Evolutionary conservation across 2,888 invertebrate species (phyloP).

Genomic region (Drosophila leonis): DNA sequence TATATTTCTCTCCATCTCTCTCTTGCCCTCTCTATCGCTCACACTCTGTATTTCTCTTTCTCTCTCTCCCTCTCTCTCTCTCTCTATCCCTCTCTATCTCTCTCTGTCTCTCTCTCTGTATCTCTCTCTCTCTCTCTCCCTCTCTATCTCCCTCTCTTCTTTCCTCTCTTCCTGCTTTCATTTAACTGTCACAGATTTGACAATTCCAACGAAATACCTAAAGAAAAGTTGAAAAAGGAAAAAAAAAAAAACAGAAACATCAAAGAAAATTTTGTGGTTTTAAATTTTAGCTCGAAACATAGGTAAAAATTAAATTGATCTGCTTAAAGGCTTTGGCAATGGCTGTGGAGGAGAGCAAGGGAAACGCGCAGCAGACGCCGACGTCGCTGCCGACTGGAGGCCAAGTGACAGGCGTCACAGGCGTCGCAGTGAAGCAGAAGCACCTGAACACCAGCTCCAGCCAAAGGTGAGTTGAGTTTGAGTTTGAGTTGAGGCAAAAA

Average conservation of each 20-base stretch:
- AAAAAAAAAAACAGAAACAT: neutral
- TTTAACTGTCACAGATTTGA: neutral
- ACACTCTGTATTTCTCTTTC: neutral
- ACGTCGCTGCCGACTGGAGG: neutral
- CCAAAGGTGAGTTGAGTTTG: neutral
- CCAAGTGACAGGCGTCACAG: neutral
- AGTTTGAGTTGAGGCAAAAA: neutral
- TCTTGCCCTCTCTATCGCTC: neutral
- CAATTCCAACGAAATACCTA: neutral
- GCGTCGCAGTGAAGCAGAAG: neutral
- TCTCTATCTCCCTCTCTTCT: neutral
- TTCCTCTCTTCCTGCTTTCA: neutral
- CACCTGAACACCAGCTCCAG: neutral
- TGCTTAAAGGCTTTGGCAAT: slow-evolving; percentile 16
- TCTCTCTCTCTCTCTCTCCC: neutral
- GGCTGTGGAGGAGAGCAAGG: slow-evolving; percentile 12
- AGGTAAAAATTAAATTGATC: slow-evolving; percentile 9
- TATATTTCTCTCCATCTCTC: too few relatives aligned
- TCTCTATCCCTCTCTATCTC: accelerated
- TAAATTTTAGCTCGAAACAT: slow-evolving; percentile 4
- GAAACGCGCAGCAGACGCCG: neutral
- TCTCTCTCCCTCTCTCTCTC: neutral
- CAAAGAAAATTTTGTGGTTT: slow-evolving; percentile 1
- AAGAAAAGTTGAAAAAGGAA: neutral
- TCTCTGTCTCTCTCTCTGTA: neutral